Base-by-base conservation (phyloP, 2,113 vertebrate genomes). In the Cyanistes caeruleus region DNA sequence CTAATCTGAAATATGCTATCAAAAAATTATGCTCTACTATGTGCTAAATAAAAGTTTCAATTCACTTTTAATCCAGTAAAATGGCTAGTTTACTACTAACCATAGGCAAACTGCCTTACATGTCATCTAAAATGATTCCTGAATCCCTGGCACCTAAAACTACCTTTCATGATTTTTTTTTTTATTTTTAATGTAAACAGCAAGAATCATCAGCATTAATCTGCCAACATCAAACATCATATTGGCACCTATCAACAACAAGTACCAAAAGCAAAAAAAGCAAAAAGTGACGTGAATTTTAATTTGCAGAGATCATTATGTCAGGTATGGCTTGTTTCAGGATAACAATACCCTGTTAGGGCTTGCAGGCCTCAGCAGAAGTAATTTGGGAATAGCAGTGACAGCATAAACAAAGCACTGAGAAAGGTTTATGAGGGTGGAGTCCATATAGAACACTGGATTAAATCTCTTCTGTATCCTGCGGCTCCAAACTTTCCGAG, bases 251-350 rank as follows among this genome's bases (percentile, higher is more conserved):
- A 84, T 69, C 92, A 95, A 94, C 84, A 87, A 65, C 48, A 60
- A 83, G 35, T 55, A 70, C 21, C n/a, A 46, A 41, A 80, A 88
- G 27, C 14, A 74, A 77, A 86, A 86, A 86, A 44, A 92, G 15
- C 35, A 56, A 62, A 83, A 89, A 60, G 51, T 53, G 65, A 90
- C 4, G 4, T 70, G 77, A 75, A 81, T 70, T 79, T 62, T 74
- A 84, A 89, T 58, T 90, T 69, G 64, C 72, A 75, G 90, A 37
- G 63, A 63, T 53, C 91, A 95, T 96, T 95, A 86, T 84, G 90
- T 78, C 74, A 55, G 75, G 89, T 90, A 85, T 72, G 91, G 86
- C 92, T 94, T 81, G 87, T 89, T 96, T 89, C 76, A 86, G 90
- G 70, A 31, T 37, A 94, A 81, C 68, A 95, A 76, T 90, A 69